phyloP scores from a whole-genome alignment of 23 tunicate genomes.

The Clavelina lepadiformis region DNA sequence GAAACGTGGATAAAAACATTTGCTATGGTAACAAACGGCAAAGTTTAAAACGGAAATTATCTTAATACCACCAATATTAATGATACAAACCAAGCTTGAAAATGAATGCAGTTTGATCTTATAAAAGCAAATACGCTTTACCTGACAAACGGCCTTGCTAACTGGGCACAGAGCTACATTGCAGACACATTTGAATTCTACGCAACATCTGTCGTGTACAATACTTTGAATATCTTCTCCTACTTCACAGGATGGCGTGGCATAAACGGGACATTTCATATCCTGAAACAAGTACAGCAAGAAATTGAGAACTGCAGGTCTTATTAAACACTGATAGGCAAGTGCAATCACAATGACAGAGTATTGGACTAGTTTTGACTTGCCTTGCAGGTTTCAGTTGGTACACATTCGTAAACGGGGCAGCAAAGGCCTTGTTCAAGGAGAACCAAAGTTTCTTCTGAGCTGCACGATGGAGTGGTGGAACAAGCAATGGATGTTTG shows the following conservation, averaged over 20 bases:
- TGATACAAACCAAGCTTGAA: not conserved
- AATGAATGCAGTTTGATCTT: not conserved
- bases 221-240: slow-evolving; percentile 79
- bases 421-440: slow-evolving; percentile 58
- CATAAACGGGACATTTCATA: slow-evolving; percentile 59
- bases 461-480: slow-evolving; percentile 26
- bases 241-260: slow-evolving; percentile 37
- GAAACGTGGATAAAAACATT: no score
- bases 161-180: slow-evolving; percentile 52
- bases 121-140: slow-evolving; percentile 7
- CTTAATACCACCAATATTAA: not conserved
- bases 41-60: not conserved
- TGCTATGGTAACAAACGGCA: no score
- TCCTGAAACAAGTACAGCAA: slow-evolving; percentile 46
- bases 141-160: slow-evolving; percentile 42
- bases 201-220: slow-evolving; percentile 90
- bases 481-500: slow-evolving; percentile 50
- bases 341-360: no score
- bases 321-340: no score
- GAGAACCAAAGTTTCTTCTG: slow-evolving; percentile 33
- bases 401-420: slow-evolving; percentile 73
- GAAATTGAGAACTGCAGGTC: no score
- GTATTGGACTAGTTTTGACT: not conserved
- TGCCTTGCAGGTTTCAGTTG: slow-evolving; percentile 70
- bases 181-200: slow-evolving; percentile 81